Conservation (phyloP, 2,888 invertebrate genomes). For the Furcula furcula region DNA sequence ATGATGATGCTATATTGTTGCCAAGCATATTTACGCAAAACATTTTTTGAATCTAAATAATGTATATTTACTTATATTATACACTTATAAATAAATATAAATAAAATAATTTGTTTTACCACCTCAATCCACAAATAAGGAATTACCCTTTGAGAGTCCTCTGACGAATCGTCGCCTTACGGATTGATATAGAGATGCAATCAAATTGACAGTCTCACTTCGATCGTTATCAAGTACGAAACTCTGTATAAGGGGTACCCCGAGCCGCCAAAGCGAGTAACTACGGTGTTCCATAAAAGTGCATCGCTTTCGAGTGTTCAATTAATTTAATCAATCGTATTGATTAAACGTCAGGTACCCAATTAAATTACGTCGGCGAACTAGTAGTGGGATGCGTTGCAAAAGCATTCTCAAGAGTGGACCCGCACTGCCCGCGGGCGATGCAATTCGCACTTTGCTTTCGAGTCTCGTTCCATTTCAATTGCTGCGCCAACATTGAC, state of each 20-base stretch:
- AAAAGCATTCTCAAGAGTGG: constrained; percentile 41
- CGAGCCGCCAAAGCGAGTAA: constrained; percentile 39
- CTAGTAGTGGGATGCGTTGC: constrained; percentile 45
- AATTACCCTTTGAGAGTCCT: background rate
- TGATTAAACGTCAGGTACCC: constrained; percentile 76
- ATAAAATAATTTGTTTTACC: too few species aligned
- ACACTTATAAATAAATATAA: too few species aligned
- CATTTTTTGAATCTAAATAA: too few species aligned
- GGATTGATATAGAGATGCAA: constrained; percentile 29
- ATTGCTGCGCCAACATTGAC: constrained; percentile 49
- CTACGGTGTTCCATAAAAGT: constrained; percentile 57
- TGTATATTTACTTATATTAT: too few species aligned
- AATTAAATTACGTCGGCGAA: constrained; percentile 65
- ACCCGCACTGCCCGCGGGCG: constrained; percentile 42
- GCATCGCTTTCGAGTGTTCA: constrained; percentile 61
- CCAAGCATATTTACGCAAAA: too few species aligned
- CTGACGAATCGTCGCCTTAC: background rate
- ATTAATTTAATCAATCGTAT: constrained; percentile 74
- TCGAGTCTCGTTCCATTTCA: constrained; percentile 51
- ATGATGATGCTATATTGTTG: too few species aligned
- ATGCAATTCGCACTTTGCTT: constrained; percentile 53
- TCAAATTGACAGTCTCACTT: constrained; percentile 21
- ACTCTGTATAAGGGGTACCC: constrained; percentile 29
- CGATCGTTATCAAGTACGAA: constrained; percentile 28
- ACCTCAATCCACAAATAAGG: too few species aligned